These are phyloP conservation scores for Melopsittacus undulatus DNA, from an alignment of 2,797 vertebrate genomes.

Conservation along the genomic window DNA sequence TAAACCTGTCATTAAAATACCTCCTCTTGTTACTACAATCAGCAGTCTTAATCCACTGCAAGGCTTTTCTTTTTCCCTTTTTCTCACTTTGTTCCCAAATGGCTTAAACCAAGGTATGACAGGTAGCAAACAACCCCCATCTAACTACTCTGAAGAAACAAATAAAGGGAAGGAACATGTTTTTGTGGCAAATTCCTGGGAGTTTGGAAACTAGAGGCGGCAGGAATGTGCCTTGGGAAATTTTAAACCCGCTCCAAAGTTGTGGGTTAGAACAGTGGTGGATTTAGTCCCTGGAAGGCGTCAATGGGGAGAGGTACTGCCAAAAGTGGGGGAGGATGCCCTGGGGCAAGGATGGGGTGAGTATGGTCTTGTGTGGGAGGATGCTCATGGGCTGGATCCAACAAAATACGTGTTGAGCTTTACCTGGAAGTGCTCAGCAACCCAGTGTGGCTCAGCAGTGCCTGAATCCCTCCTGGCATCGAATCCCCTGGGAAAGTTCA, in stretches of 20 bases:
- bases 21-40: slow-evolving; percentile 63
- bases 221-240: slow-evolving; percentile 60
- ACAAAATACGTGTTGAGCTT: not conserved
- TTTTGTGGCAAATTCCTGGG: slow-evolving; percentile 56
- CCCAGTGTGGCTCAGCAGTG: not conserved
- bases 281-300: slow-evolving; percentile 32
- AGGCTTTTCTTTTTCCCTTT: not conserved
- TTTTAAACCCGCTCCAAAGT: slow-evolving; percentile 51
- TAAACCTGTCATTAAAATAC: slow-evolving; percentile 74
- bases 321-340: not conserved
- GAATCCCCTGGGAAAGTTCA: not conserved
- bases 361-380: not conserved
- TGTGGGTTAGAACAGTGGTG: slow-evolving; percentile 30
- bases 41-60: slow-evolving; percentile 46
- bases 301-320: not conserved
- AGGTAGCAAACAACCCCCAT: slow-evolving; percentile 47
- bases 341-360: not conserved
- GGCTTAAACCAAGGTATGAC: slow-evolving; percentile 45
- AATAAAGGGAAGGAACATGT: slow-evolving; percentile 29
- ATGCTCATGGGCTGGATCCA: not conserved
- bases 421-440: not conserved
- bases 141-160: slow-evolving; percentile 46
- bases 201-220: not conserved
- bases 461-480: not conserved
- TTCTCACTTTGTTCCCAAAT: slow-evolving; percentile 56